Evolutionary conservation across 2,113 vertebrate species (phyloP).

Genomic region (Nettapus auritus): DNA sequence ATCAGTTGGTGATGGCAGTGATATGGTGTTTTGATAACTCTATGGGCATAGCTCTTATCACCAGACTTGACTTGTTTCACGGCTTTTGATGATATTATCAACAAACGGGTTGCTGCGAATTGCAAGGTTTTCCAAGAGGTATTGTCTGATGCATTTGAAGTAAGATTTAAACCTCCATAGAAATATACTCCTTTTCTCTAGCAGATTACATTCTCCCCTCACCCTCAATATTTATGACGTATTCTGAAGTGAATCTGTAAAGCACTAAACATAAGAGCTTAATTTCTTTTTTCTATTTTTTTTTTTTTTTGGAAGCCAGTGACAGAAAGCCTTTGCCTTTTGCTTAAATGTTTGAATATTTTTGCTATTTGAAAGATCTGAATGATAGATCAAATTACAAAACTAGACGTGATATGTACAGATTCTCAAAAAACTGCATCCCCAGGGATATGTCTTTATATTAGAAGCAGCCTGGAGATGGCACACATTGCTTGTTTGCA

Average conservation of each 20-base stretch:
- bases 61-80: neutral
- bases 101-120: neutral
- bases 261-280: neutral
- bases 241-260: neutral
- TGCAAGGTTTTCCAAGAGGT: neutral
- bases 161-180: neutral
- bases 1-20: neutral
- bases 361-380: neutral
- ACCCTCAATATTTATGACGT: neutral
- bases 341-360: neutral
- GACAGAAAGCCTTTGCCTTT: neutral
- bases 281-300: neutral
- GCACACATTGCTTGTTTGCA: neutral
- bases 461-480: neutral
- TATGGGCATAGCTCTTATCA: neutral
- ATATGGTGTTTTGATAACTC: conserved; percentile 4
- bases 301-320: neutral
- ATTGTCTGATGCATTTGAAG: neutral
- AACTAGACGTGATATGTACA: neutral
- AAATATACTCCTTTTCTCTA: neutral
- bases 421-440: neutral
- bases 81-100: neutral
- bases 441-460: neutral
- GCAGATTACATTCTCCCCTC: neutral
- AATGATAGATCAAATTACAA: neutral